Conservation (phyloP, 1,140 invertebrate genomes). For the Carposina sasakii region DNA sequence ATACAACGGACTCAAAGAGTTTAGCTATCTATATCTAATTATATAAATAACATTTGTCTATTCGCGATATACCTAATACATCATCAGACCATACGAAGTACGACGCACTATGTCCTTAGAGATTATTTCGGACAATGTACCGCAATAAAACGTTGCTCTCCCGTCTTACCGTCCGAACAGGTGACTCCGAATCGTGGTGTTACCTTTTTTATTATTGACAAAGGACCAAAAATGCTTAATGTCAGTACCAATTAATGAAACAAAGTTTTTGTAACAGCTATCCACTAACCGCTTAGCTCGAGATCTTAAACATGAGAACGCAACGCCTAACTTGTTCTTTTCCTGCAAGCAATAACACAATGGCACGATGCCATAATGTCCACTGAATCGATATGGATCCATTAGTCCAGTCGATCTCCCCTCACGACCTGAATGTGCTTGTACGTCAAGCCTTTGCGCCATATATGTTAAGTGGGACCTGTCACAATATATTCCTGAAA, state of each 20-base stretch:
- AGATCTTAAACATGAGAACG: too few relatives aligned
- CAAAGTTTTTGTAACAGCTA: background rate
- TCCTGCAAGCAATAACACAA: background rate
- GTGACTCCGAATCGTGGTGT: background rate
- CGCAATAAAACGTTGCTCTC: background rate
- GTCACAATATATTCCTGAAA: too few relatives aligned
- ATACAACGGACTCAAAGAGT: too few relatives aligned
- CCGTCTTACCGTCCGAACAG: background rate
- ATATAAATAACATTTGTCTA: too few relatives aligned
- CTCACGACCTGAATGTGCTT: too few relatives aligned
- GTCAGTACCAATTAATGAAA: background rate
- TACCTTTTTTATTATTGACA: background rate
- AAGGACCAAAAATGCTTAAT: background rate
- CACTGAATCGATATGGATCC: background rate
- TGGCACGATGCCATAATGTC: background rate
- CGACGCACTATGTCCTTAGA: background rate
- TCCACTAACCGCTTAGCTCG: background rate
- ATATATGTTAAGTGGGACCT: too few relatives aligned
- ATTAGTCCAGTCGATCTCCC: background rate
- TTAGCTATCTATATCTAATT: too few relatives aligned
- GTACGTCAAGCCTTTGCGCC: too few relatives aligned
- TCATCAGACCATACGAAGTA: too few relatives aligned
- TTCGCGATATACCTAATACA: too few relatives aligned
- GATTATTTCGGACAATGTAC: background rate
- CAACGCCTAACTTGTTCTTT: background rate